These are phyloP conservation scores for Melanotaenia maccullochi DNA, from an alignment of 2,797 vertebrate species.

Conservation along the genomic window DNA sequence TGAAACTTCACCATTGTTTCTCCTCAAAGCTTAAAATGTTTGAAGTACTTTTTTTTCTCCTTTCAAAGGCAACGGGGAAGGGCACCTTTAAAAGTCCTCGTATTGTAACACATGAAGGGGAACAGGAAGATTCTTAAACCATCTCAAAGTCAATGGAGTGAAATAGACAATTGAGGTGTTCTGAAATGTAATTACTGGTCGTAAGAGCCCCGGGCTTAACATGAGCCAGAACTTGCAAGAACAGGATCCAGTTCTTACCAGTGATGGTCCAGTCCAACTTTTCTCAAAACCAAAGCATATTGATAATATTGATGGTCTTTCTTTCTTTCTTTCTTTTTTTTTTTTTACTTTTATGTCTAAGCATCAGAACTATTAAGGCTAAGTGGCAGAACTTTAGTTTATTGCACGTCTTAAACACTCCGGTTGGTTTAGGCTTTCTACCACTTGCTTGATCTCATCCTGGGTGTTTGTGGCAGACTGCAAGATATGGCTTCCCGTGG, in stretches of 20 bases:
- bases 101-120: conserved; percentile 58
- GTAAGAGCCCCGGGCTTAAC: conserved; percentile 68
- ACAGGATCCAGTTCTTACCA: conserved; percentile 45
- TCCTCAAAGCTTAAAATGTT: conserved; percentile 66
- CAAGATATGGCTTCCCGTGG: conserved; percentile 77
- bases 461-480: conserved; percentile 76
- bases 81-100: conserved; percentile 73
- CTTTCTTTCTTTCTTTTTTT: conserved; percentile 1
- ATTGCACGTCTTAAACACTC: conserved; percentile 64
- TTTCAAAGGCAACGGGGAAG: conserved; percentile 64
- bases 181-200: conserved; percentile 75
- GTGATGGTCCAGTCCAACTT: conserved; percentile 17
- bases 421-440: conserved; percentile 69
- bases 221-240: conserved; percentile 57
- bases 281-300: conserved; percentile 25
- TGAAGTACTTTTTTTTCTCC: conserved; percentile 43
- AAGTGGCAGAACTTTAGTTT: conserved; percentile 49
- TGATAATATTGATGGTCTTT: conserved; percentile 8
- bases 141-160: conserved; percentile 68
- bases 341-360: conserved; percentile 19
- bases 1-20: conserved; percentile 67
- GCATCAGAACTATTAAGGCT: conserved; percentile 15
- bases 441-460: conserved; percentile 65
- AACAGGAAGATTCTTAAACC: conserved; percentile 61
- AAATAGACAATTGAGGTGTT: conserved; percentile 77